phyloP scores from a whole-genome alignment of 2,797 vertebrate genomes.

The Novumbra hubbsi region DNA sequence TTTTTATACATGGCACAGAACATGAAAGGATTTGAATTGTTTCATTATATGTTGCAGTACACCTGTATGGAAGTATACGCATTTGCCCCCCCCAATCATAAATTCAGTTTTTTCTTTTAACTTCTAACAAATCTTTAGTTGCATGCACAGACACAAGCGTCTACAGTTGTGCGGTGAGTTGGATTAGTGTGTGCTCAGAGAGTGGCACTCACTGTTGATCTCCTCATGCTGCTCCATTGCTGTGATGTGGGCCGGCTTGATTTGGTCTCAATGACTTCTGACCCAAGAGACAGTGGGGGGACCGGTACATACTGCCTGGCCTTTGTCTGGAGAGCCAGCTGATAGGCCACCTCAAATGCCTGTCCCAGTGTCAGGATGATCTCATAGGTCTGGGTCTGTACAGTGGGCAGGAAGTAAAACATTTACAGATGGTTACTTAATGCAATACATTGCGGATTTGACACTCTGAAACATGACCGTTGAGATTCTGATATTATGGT shows the following conservation, averaged over 20 bases:
- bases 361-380: constrained; percentile 97
- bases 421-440: background rate
- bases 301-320: constrained; percentile 75
- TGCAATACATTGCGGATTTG: constrained; percentile 61
- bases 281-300: constrained; percentile 59
- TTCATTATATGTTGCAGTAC: too few species aligned
- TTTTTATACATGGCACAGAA: too few species aligned
- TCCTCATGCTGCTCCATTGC: constrained; percentile 86
- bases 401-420: constrained; percentile 36
- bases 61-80: too few species aligned
- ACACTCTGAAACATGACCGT: too few species aligned
- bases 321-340: constrained; percentile 92
- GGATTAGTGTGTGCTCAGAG: background rate
- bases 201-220: constrained; percentile 85
- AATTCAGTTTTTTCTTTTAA: too few species aligned
- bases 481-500: too few species aligned
- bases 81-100: too few species aligned
- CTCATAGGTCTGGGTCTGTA: constrained; percentile 97
- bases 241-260: constrained; percentile 91
- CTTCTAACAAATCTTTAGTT: background rate
- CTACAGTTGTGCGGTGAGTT: background rate
- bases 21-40: too few species aligned
- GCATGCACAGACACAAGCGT: background rate
- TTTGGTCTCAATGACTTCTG: constrained; percentile 87
- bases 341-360: constrained; percentile 98